Percentiles rank a stretch among this genome's conserved stretches.
These are phyloP conservation scores for Porites rus DNA, from an alignment of 92 coral and sea anemone species.

Conservation along the genomic window DNA sequence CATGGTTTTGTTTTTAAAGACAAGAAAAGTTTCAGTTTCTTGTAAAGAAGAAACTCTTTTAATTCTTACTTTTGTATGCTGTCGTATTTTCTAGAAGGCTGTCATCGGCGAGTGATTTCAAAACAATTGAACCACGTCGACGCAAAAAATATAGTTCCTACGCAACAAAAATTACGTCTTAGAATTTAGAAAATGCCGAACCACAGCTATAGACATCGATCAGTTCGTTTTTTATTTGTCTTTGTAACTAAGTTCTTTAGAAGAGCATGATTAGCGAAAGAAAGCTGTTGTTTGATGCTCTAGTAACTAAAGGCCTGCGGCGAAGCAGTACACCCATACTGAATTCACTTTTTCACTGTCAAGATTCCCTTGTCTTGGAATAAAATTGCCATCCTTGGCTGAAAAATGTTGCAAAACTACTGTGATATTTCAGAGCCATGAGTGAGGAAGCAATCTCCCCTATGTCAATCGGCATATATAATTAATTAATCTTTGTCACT, in stretches of 20 bases:
- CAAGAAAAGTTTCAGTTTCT: background rate
- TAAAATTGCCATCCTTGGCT: background rate
- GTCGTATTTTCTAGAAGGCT: background rate
- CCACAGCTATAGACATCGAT: background rate
- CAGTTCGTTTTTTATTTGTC: conserved; percentile 51
- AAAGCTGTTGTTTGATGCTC: conserved; percentile 10
- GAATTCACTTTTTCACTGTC: background rate
- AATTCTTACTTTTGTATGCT: background rate
- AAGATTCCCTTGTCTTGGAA: background rate
- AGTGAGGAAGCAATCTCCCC: background rate
- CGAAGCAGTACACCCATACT: background rate
- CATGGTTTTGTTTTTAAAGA: background rate
- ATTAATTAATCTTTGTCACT: conserved; percentile 61
- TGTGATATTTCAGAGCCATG: background rate
- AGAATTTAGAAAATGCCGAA: conserved; percentile 10
- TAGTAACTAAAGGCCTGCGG: background rate
- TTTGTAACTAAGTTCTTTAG: conserved; percentile 65
- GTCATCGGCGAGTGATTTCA: background rate
- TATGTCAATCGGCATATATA: conserved; percentile 56
- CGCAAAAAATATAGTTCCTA: conserved; percentile 17
- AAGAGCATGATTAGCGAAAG: conserved; percentile 47
- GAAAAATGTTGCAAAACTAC: background rate
- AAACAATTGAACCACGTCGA: background rate
- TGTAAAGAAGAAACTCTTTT: background rate
- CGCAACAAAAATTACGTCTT: conserved; percentile 22